These are phyloP conservation scores for Ips typographus DNA, from an alignment of 1,140 invertebrate species.

Conservation along the genomic window DNA sequence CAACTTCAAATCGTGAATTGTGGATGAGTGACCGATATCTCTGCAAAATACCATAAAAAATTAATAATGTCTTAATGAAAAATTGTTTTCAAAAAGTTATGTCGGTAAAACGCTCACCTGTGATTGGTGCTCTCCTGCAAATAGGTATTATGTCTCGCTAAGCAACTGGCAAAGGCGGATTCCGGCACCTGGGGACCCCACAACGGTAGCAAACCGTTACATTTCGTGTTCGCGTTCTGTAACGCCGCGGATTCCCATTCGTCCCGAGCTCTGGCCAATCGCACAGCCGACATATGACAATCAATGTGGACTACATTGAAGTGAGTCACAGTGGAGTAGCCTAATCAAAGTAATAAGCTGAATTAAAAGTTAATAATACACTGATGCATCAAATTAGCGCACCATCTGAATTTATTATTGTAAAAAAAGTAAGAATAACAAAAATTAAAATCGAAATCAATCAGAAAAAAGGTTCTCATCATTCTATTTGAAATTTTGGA, in stretches of 20 bases:
- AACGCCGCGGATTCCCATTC: constrained; percentile 98
- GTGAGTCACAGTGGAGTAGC: constrained; percentile 94
- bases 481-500: too few species aligned
- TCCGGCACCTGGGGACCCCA: constrained; percentile 97
- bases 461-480: too few species aligned
- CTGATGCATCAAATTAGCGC: too few species aligned
- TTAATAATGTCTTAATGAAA: background rate
- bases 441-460: too few species aligned
- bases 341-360: background rate
- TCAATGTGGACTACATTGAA: constrained; percentile 98
- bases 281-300: constrained; percentile 95
- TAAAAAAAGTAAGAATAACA: too few species aligned
- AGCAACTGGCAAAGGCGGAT: constrained; percentile 89
- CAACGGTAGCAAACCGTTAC: constrained; percentile 92
- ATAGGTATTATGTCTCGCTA: constrained; percentile 87
- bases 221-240: constrained; percentile 96
- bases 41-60: constrained; percentile 50
- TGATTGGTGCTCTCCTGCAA: constrained; percentile 83
- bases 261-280: constrained; percentile 74
- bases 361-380: too few species aligned
- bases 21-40: constrained; percentile 85
- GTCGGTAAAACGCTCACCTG: constrained; percentile 13
- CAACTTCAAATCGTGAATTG: constrained; percentile 92
- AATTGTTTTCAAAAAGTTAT: too few species aligned
- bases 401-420: too few species aligned